Base-by-base conservation (phyloP, 2,797 vertebrate species). In the Malurus splendens region DNA sequence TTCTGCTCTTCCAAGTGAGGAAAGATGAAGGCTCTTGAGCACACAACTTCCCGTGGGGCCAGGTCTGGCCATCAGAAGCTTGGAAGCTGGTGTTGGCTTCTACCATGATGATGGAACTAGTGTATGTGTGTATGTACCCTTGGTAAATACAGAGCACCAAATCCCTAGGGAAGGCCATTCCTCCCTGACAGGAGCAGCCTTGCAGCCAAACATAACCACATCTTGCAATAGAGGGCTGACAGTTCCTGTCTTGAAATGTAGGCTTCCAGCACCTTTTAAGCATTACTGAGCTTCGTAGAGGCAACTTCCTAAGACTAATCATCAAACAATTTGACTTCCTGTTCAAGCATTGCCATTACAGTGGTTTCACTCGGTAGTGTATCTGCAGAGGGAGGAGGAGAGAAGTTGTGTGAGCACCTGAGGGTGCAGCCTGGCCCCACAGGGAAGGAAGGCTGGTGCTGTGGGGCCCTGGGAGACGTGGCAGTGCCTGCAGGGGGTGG, bases 301-400 rank as follows among this genome's bases (percentile, higher is more conserved):
- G 36, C 68, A 85, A 51, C 80, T 90, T 95, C 57, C 61, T 91
- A 94, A 93, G 64, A 75, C 86, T 90, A 64, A 91, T 92, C 91
- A 97, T 95, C 95, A 96, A 95, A 95, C 61, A 94, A 82, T 67
- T 52, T 42, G 36, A 90, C 92, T 97, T 97, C 96, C 96, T 96
- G 93, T 94, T 94, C 94, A 75, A 92, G 91, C 28, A 6, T 45
- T 94, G 73, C 86, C 24, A 76, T 93, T 91, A 42, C n/a, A 92
- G 94, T 86, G 83, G 94, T 96, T 96, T 96, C 90, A 82, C 33
- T 84, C 18, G 82, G 68, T 87, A 66, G 68, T 7, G 66, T 61
- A 93, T 93, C 93, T 75, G 74, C 27, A 1, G 73, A 94, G 86
- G 70, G 90, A 92, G 91, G 95, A 68, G 85, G 78, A 93, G 82